Base-by-base conservation (phyloP, 2,797 vertebrate species). In the Sternarchorhynchus goeldii region DNA sequence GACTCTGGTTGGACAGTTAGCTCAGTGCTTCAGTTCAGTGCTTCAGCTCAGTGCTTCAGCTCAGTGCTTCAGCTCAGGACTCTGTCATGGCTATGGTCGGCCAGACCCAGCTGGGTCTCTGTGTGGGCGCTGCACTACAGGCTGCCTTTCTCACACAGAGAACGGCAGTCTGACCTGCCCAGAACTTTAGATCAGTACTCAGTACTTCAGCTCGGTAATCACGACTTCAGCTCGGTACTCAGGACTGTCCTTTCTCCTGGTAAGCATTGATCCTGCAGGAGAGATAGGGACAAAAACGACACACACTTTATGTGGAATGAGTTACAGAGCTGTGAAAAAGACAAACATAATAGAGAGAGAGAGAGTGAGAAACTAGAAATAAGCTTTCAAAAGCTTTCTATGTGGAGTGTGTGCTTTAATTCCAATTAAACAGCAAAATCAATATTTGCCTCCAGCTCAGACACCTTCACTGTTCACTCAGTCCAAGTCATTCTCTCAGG, bases 201-300 rank as follows among this genome's bases (percentile, higher is more conserved):
- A 39, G 1, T 25, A 25, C 65, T 12, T 41, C 18, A 4, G 56
- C 39, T 60, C n/a, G n/a, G n/a, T 55, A n/a, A 4, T 41, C 39
- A 41, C 4, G 66, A 6, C 65, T 57, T 41, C 18, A 4, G 56
- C 39, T 60, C n/a, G n/a, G n/a, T 62, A n/a, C 31, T 14, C 25
- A 39, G 1, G 25, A 25, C 65, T 12, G 57, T 64, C 41, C 39
- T 56, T 65, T 18, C 59, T 73, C 31, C 57, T 67, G 71, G 41
- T n/a, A n/a, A 41, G 60, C 7, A 3, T n/a, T 12, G n/a, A 20
- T 14, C 58, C 79, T 81, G 57, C 56, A 68, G 64, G 14, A 80
- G 36, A 32, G 32, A 76, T 14, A 7, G 4, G 34, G 32, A 69
- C 34, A 29, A 64, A 69, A 71, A 62, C 41, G 39, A 21, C 6